phyloP scores from a whole-genome alignment of 2,113 vertebrate genomes.

The Tapirus terrestris region DNA sequence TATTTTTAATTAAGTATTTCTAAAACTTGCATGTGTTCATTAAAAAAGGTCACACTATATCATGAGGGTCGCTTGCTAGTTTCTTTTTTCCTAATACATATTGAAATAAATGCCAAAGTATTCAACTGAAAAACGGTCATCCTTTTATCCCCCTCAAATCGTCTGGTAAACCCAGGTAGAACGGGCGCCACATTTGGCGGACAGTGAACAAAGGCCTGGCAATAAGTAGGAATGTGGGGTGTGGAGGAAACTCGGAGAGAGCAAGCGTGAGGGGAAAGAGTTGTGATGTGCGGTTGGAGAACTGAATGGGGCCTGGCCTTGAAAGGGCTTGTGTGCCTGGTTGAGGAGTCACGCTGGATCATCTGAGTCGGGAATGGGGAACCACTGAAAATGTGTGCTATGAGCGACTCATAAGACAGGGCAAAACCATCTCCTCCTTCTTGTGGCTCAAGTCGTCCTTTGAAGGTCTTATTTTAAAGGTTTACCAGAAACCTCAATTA shows the following conservation, averaged over 20 bases:
- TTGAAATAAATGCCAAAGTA: not conserved
- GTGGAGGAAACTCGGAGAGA: not conserved
- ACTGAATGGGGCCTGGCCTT: not conserved
- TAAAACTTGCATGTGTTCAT: not conserved
- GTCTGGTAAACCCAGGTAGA: not conserved
- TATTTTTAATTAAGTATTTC: not conserved
- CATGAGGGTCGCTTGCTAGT: not conserved
- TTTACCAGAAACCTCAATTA: not conserved
- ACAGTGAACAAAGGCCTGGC: not conserved
- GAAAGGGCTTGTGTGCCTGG: not conserved
- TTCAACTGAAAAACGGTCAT: not conserved
- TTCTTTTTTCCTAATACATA: not conserved
- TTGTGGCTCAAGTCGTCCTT: not conserved
- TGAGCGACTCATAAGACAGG: not conserved
- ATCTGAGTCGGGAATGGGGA: not conserved
- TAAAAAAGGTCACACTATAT: not conserved
- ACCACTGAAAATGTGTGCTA: not conserved
- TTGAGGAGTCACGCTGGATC: not conserved
- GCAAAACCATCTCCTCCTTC: not conserved
- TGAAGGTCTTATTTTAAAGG: constrained; percentile 28
- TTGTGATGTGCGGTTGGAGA: not conserved
- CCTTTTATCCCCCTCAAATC: not conserved
- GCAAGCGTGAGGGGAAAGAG: not conserved
- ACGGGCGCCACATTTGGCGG: not conserved
- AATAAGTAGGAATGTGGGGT: not conserved